These are phyloP conservation scores for Lithobates sylvaticus DNA, from an alignment of 2,797 vertebrate genomes.

Conservation along the genomic window DNA sequence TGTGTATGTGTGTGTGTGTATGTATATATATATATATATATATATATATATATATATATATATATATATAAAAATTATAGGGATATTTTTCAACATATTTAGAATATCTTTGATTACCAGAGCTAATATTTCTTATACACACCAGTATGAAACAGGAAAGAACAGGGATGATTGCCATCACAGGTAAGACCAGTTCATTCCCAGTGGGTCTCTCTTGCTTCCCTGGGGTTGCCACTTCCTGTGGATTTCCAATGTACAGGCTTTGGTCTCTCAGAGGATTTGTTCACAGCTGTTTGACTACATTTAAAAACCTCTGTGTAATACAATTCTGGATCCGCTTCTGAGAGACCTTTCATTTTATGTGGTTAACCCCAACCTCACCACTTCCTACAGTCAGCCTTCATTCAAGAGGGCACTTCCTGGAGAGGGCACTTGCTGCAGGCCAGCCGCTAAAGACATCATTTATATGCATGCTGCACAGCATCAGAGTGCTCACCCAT, in stretches of 20 bases:
- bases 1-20: no score
- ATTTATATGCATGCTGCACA: neutral
- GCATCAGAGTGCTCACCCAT: neutral
- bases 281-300: conserved; percentile 41
- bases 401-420: neutral
- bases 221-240: conserved; percentile 37
- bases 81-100: no score
- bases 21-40: no score
- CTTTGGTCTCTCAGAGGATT: conserved; percentile 27
- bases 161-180: neutral
- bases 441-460: neutral
- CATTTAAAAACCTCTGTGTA: conserved; percentile 35
- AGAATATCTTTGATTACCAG: no score
- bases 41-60: no score
- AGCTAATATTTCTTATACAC: neutral
- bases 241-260: conserved; percentile 8
- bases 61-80: no score
- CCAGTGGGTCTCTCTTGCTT: conserved; percentile 4
- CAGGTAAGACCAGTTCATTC: conserved; percentile 2
- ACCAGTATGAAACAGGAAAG: neutral
- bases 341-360: conserved; percentile 26
- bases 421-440: conserved; percentile 2
- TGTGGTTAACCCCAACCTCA: conserved; percentile 29
- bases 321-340: conserved; percentile 36
- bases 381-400: conserved; percentile 1